A percentile compares a stretch with the other conserved stretches of the same genome.
Conservation (phyloP, 2,888 invertebrate species). For the Eubasilissa splendida region DNA sequence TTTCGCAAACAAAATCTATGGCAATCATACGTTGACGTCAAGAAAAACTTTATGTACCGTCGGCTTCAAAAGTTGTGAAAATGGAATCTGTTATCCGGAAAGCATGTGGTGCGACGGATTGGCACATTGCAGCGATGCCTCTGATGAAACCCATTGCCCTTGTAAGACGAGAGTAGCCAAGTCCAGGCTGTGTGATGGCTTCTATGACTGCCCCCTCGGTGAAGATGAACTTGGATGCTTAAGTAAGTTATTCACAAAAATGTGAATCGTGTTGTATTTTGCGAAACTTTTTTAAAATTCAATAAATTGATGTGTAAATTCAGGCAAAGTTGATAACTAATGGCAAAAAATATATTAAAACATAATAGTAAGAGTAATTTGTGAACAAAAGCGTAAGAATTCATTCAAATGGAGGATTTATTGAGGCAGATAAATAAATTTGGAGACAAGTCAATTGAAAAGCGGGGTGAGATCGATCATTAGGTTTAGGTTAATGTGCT, state of each 20-base stretch:
- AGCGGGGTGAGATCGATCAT: too few relatives aligned
- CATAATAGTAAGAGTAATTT: too few relatives aligned
- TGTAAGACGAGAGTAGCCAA: constrained; percentile 80
- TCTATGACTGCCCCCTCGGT: constrained; percentile 85
- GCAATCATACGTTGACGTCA: constrained; percentile 32
- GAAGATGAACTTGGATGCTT: constrained; percentile 88
- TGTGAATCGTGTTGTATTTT: too few relatives aligned
- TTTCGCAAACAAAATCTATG: constrained; percentile 50
- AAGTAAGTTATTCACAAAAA: constrained; percentile 68
- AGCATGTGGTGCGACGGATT: constrained; percentile 80
- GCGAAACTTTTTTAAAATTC: too few relatives aligned
- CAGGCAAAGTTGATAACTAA: too few relatives aligned
- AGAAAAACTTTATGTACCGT: constrained; percentile 61
- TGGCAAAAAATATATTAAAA: too few relatives aligned
- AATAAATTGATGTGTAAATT: too few relatives aligned
- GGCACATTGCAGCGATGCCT: constrained; percentile 83
- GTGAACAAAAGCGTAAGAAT: too few relatives aligned
- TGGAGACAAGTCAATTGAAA: too few relatives aligned
- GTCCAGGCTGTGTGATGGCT: constrained; percentile 84
- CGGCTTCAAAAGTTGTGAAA: constrained; percentile 63
- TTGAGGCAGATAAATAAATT: too few relatives aligned
- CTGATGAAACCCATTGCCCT: constrained; percentile 83
- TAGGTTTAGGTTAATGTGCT: too few relatives aligned
- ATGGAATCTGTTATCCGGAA: constrained; percentile 71
- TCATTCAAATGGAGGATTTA: too few relatives aligned